These are phyloP conservation scores for Cantharis rufa DNA, from an alignment of 2,888 invertebrate genomes.

Conservation along the genomic window DNA sequence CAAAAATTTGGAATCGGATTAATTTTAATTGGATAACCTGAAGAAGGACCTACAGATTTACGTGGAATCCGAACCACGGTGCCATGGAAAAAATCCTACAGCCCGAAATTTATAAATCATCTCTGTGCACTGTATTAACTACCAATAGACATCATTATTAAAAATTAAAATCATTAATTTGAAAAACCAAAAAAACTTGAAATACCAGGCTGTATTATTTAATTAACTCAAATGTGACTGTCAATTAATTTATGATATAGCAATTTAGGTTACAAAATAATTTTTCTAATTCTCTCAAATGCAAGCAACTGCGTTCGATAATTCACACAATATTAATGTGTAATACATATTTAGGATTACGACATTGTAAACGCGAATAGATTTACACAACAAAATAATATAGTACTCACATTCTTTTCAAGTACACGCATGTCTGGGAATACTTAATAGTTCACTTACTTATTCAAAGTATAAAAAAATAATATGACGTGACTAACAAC, in stretches of 20 bases:
- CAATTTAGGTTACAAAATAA: neutral
- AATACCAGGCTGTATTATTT: too few relatives aligned
- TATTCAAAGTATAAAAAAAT: conserved; percentile 2
- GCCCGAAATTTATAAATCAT: too few relatives aligned
- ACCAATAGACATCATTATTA: too few relatives aligned
- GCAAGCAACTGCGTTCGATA: neutral
- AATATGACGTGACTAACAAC: neutral
- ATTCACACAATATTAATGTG: neutral
- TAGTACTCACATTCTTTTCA: conserved; percentile 13
- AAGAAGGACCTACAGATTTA: too few relatives aligned
- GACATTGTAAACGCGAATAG: neutral
- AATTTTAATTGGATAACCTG: too few relatives aligned
- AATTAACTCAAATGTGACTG: neutral
- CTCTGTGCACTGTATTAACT: too few relatives aligned
- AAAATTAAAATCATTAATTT: too few relatives aligned
- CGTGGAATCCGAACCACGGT: too few relatives aligned
- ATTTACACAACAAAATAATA: neutral
- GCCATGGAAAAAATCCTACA: too few relatives aligned
- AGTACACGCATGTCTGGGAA: conserved; percentile 17
- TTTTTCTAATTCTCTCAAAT: neutral
- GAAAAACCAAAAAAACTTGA: too few relatives aligned
- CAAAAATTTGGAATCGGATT: too few relatives aligned
- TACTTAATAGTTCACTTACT: neutral
- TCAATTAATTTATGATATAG: neutral
- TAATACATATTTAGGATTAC: neutral